Conservation (phyloP, 2,888 invertebrate species). For the Schizaphis graminum region DNA sequence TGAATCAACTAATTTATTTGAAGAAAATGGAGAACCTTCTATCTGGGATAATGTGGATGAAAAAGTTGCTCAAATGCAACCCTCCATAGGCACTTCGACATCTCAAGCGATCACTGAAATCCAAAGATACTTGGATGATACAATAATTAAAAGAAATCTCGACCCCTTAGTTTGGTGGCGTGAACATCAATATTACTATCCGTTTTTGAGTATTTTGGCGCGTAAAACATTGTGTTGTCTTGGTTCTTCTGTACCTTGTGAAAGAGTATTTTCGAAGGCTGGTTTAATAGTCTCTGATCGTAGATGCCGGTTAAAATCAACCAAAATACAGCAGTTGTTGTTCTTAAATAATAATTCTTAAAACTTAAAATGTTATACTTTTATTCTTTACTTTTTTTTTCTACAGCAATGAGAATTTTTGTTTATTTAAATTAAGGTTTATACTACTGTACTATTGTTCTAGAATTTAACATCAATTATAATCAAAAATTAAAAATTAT, state of each 20-base stretch:
- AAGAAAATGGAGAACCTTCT: background rate
- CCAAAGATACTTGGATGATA: background rate
- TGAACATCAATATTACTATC: background rate
- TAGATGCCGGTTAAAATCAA: background rate
- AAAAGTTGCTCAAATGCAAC: background rate
- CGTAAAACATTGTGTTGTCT: background rate
- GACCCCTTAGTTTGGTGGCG: slow-evolving; percentile 16
- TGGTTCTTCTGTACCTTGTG: slow-evolving; percentile 5
- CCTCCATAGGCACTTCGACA: background rate
- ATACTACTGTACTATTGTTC: too few species aligned
- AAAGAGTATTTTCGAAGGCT: background rate
- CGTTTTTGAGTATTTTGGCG: background rate
- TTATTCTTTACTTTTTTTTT: too few species aligned
- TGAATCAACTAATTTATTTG: too few species aligned
- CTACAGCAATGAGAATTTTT: too few species aligned
- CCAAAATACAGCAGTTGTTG: too few species aligned
- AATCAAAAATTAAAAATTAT: too few species aligned
- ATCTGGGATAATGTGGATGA: background rate
- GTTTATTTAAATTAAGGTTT: too few species aligned
- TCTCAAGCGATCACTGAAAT: background rate
- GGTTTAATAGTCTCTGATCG: background rate
- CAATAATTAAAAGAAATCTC: background rate
- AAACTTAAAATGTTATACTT: too few species aligned
- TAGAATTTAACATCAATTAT: too few species aligned
- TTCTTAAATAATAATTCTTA: too few species aligned